Evolutionary conservation across 2,113 vertebrate genomes (phyloP).

Genomic region (Mustela lutreola): DNA sequence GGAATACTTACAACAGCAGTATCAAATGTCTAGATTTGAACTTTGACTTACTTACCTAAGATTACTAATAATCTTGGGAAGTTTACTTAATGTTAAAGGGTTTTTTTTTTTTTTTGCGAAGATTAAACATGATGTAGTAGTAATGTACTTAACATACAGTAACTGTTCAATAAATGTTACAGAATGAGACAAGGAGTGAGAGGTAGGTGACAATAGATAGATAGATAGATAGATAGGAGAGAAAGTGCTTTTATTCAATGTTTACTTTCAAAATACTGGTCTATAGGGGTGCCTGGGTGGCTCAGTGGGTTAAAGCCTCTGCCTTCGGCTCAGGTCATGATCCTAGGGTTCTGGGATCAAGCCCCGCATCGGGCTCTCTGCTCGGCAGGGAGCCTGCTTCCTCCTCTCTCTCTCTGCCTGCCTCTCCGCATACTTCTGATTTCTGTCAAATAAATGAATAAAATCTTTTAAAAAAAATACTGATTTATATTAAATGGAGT

Average conservation of each 20-base stretch:
- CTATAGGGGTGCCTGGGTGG: not conserved
- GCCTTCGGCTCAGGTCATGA: no score
- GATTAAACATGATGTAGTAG: not conserved
- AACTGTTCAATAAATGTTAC: constrained; percentile 32
- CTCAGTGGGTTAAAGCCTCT: no score
- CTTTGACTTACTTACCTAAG: not conserved
- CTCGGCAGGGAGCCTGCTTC: no score
- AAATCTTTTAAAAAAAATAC: not conserved
- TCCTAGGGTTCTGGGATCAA: no score
- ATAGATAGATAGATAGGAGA: not conserved
- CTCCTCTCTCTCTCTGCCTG: no score
- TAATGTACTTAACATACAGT: not conserved
- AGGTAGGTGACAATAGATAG: not conserved
- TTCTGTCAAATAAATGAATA: no score
- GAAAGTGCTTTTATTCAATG: constrained; percentile 22
- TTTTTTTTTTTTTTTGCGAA: not conserved
- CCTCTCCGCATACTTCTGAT: no score
- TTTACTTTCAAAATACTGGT: constrained; percentile 39
- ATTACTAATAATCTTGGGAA: not conserved
- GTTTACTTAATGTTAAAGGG: not conserved
- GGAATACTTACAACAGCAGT: not conserved
- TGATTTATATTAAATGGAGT: not conserved
- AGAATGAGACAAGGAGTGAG: not conserved
- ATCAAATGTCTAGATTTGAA: not conserved
- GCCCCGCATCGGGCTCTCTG: no score